Conservation (phyloP, 2,113 vertebrate genomes). For the Gambusia affinis region DNA sequence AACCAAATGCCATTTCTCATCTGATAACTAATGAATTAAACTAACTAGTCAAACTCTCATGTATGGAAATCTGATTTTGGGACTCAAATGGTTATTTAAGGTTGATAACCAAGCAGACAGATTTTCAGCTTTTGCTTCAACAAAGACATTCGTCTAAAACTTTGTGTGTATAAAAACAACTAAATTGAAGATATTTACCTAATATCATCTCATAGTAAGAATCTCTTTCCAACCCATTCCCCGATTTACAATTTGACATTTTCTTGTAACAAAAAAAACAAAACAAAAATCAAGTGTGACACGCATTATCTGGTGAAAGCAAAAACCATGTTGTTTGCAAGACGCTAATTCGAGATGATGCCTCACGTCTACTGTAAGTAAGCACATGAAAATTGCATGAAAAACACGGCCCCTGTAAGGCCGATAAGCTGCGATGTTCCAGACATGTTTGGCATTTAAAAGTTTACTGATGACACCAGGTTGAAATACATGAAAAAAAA, state of each 20-base stretch:
- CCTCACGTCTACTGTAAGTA: slow-evolving; percentile 74
- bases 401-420: slow-evolving; percentile 80
- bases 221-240: neutral
- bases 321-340: slow-evolving; percentile 73
- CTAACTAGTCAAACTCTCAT: no score
- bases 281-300: slow-evolving; percentile 32
- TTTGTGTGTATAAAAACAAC: neutral
- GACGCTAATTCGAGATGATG: slow-evolving; percentile 75
- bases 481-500: slow-evolving; percentile 78
- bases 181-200: neutral
- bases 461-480: slow-evolving; percentile 93
- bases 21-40: no score
- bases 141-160: neutral
- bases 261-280: slow-evolving; percentile 7
- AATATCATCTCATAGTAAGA: neutral
- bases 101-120: neutral
- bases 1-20: neutral
- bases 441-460: slow-evolving; percentile 82
- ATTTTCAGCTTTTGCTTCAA: neutral
- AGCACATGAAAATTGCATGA: slow-evolving; percentile 75
- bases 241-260: slow-evolving; percentile 3
- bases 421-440: slow-evolving; percentile 80
- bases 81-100: no score
- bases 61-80: no score
- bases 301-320: slow-evolving; percentile 51